A percentile compares a stretch with the other conserved stretches of the same genome.
phyloP scores from a whole-genome alignment of 2,797 vertebrate species.

The Hippocampus kuda region DNA sequence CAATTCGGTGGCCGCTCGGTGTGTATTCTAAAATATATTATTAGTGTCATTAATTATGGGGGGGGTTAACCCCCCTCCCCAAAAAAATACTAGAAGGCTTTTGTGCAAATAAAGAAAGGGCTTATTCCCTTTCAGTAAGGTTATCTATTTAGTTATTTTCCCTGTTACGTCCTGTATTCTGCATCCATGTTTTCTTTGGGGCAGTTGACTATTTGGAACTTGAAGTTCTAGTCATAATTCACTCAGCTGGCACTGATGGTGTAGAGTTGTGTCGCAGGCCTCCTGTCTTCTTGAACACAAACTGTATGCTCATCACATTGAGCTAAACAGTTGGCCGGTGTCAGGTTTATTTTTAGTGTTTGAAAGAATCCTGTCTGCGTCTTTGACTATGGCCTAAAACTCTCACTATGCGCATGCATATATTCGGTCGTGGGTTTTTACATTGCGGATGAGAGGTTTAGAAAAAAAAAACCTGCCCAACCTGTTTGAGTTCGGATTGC shows the following conservation, averaged over 20 bases:
- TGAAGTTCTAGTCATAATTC: neutral
- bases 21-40: too few relatives aligned
- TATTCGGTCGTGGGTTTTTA: slow-evolving; percentile 26
- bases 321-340: slow-evolving; percentile 43
- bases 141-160: too few relatives aligned
- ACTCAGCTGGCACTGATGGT: neutral
- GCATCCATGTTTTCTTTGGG: too few relatives aligned
- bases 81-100: too few relatives aligned
- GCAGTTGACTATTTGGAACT: neutral
- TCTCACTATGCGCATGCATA: slow-evolving; percentile 33
- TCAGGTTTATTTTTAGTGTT: slow-evolving; percentile 53
- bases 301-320: slow-evolving; percentile 37
- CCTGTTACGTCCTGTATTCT: too few relatives aligned
- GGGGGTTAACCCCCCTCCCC: too few relatives aligned
- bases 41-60: too few relatives aligned
- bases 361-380: slow-evolving; percentile 54
- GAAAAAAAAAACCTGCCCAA: neutral
- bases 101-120: too few relatives aligned
- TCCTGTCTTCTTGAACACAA: neutral
- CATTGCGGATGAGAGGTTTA: slow-evolving; percentile 12
- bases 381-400: slow-evolving; percentile 52
- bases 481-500: neutral
- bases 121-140: too few relatives aligned
- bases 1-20: too few relatives aligned
- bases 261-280: neutral